These are phyloP conservation scores for Drosophila quadrilineata DNA, from an alignment of 1,140 invertebrate species.

Conservation along the genomic window DNA sequence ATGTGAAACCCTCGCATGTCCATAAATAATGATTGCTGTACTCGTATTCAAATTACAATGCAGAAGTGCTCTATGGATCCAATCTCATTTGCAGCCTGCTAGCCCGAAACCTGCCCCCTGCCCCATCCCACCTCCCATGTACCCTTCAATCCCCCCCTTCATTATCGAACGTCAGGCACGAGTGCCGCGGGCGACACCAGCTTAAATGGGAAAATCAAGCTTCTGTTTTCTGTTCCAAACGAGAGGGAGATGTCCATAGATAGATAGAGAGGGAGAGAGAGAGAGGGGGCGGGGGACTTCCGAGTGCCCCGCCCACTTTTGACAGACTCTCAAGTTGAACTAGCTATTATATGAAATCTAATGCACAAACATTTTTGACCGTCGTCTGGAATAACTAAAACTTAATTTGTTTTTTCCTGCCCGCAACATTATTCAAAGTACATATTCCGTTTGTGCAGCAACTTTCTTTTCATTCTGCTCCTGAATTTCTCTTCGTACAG, in stretches of 20 bases:
- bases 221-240: conserved; percentile 7
- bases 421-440: conserved; percentile 7
- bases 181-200: conserved; percentile 57
- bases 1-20: conserved; percentile 22
- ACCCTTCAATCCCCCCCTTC: neutral
- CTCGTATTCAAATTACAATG: conserved; percentile 71
- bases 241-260: too few relatives aligned
- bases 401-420: conserved; percentile 44
- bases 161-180: neutral
- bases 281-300: too few relatives aligned
- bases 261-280: too few relatives aligned
- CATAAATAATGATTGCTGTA: conserved; percentile 72
- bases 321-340: too few relatives aligned
- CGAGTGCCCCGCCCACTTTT: too few relatives aligned
- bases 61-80: conserved; percentile 10
- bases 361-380: neutral
- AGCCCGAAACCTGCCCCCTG: neutral
- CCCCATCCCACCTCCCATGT: neutral
- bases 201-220: conserved; percentile 60
- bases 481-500: neutral
- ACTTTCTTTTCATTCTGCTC: too few relatives aligned
- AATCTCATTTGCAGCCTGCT: neutral
- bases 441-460: conserved; percentile 5
- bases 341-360: conserved; percentile 7
- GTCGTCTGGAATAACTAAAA: neutral